phyloP scores from a whole-genome alignment of 2,797 vertebrate genomes.

The Rhabdomys pumilio region DNA sequence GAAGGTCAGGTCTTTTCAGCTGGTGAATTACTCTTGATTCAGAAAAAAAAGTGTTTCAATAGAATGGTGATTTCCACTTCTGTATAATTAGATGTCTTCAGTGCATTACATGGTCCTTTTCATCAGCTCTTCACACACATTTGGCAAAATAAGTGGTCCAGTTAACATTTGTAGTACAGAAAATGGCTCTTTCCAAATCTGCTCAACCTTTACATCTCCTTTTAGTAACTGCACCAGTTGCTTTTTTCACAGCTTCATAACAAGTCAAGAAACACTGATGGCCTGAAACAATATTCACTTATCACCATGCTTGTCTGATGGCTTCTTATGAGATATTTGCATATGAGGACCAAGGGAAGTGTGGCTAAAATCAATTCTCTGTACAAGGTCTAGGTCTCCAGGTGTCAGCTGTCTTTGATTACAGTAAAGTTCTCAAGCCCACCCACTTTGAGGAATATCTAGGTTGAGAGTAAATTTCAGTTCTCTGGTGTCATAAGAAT shows the following conservation, averaged over 20 bases:
- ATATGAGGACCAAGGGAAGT: neutral
- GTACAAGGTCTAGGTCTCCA: neutral
- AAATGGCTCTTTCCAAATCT: constrained; percentile 39
- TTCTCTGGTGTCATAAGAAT: neutral
- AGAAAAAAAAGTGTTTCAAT: constrained; percentile 63
- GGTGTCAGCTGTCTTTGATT: neutral
- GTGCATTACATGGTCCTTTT: neutral
- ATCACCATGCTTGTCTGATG: neutral
- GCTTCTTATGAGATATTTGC: neutral
- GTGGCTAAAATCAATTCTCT: neutral
- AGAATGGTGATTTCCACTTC: constrained; percentile 69
- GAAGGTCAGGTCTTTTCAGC: constrained; percentile 71
- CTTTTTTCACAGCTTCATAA: neutral
- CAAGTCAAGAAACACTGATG: neutral
- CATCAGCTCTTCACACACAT: neutral
- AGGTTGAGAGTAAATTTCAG: neutral
- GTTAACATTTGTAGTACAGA: constrained; percentile 43
- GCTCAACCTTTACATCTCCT: neutral
- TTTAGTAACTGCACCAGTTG: neutral
- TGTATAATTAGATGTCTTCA: constrained; percentile 55
- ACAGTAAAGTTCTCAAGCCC: neutral
- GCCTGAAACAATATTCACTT: neutral
- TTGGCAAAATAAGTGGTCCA: constrained; percentile 45
- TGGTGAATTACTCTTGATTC: constrained; percentile 68
- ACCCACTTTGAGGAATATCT: neutral